These are phyloP conservation scores for Hypomecis atomaria DNA, from an alignment of 2,888 invertebrate genomes.

Conservation along the genomic window DNA sequence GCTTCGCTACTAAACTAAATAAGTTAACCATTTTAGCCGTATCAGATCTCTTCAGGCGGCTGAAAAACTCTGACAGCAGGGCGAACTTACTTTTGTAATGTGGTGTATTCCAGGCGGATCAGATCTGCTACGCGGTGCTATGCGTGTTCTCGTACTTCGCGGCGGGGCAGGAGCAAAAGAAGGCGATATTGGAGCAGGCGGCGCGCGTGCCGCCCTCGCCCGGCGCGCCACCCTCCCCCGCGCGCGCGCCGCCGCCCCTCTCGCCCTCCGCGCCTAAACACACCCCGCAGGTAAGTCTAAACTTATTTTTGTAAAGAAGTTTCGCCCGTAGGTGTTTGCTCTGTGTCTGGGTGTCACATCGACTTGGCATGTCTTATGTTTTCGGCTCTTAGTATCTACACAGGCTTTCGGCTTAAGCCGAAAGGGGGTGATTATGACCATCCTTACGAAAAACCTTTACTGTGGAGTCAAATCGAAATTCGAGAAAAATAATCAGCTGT, in stretches of 20 bases:
- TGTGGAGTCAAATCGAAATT: too few species aligned
- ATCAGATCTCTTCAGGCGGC: background rate
- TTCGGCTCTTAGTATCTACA: too few species aligned
- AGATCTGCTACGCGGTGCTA: slow-evolving; percentile 99
- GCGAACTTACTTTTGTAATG: background rate
- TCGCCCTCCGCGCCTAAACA: slow-evolving; percentile 35
- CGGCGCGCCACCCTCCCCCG: slow-evolving; percentile 35
- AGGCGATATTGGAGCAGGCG: slow-evolving; percentile 78
- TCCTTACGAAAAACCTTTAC: too few species aligned
- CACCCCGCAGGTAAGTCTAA: slow-evolving; percentile 49
- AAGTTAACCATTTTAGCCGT: too few species aligned
- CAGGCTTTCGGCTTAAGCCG: too few species aligned
- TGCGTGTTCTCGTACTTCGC: slow-evolving; percentile 99
- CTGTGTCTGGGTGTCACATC: too few species aligned
- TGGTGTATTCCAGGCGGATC: slow-evolving; percentile 91
- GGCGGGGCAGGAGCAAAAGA: slow-evolving; percentile 92
- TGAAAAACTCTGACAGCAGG: background rate
- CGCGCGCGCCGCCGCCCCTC: slow-evolving; percentile 34
- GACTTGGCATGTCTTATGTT: too few species aligned
- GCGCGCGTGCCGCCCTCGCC: slow-evolving; percentile 67
- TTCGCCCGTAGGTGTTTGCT: background rate
- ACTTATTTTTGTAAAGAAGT: background rate
- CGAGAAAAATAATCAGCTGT: too few species aligned
- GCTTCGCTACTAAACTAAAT: too few species aligned
- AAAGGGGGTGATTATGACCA: too few species aligned